These are phyloP conservation scores for Nemotelus nigrinus DNA, from an alignment of 2,888 invertebrate species.

Conservation along the genomic window DNA sequence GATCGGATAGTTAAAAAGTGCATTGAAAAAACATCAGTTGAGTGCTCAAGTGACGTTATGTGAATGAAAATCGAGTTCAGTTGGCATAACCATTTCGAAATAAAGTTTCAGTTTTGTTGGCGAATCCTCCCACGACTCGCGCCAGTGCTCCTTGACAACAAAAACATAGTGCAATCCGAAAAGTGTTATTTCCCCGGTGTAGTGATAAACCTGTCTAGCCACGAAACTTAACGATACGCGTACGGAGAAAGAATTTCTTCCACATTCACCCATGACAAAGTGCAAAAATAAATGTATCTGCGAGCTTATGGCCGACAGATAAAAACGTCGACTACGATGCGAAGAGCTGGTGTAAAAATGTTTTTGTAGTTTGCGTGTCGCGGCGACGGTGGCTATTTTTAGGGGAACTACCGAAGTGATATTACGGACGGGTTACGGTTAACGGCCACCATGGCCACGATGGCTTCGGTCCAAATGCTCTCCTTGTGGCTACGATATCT, in stretches of 20 bases:
- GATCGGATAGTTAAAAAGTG: too few relatives aligned
- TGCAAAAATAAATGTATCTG: conserved; percentile 30
- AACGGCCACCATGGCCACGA: conserved; percentile 11
- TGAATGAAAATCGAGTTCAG: not conserved
- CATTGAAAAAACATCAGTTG: too few relatives aligned
- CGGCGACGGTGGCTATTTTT: conserved; percentile 29
- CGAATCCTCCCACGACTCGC: too few relatives aligned
- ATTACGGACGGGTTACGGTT: not conserved
- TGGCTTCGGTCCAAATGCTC: conserved; percentile 43
- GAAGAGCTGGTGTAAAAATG: conserved; percentile 28
- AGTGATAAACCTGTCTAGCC: conserved; percentile 25
- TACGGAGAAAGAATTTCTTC: not conserved
- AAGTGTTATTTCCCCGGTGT: conserved; percentile 10
- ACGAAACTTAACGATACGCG: conserved; percentile 5
- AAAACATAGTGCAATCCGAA: too few relatives aligned
- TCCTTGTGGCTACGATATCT: conserved; percentile 42
- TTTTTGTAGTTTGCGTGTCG: conserved; percentile 26
- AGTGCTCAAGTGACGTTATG: not conserved
- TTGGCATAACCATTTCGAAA: not conserved
- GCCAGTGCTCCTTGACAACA: too few relatives aligned
- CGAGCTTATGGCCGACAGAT: conserved; percentile 21
- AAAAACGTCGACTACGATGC: not conserved
- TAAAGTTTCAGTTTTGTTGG: too few relatives aligned
- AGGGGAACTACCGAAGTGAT: conserved; percentile 1
- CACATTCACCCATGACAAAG: conserved; percentile 2